Evolutionary conservation across 2,797 vertebrate genomes (phyloP), one percentile per base, ranked within the genome.

Genomic region (Fringilla coelebs): DNA sequence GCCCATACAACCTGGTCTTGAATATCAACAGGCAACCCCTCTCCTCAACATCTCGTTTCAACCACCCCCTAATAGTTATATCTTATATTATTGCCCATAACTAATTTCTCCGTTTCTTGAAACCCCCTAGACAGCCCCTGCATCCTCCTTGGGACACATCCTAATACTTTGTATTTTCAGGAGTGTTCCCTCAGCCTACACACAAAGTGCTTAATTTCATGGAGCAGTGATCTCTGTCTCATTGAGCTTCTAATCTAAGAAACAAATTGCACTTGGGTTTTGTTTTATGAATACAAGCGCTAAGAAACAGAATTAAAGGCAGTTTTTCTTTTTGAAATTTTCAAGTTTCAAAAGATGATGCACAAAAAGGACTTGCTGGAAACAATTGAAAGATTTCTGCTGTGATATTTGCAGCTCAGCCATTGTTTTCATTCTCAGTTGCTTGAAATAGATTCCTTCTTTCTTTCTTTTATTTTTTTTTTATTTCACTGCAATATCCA

Each of bases 191-290:
- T 54, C 38, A 84, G 62, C 73, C 70, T 65, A 20, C 49, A 78
- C 40, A 40, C 41, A 61, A 38, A 0, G 1, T 57, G 65, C 41
- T 80, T 91, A 85, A 96, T 96, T 96, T 96, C 93, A 94, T 93
- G 85, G 88, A 93, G 89, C 94, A 88, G 58, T 86, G 96, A 94
- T 94, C 79, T 43, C 73, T 60, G 54, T 90, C 88, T 85, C 76
- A 81, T 17, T 70, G 82, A 91, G 76, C 75, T 83, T 78, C 89
- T 32, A 81, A 95, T 94, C 83, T 78, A 52, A 90, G 81, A 78
- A 91, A 54, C 51, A 88, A 84, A 96, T 88, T 60, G 28, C 62
- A 60, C 66, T 84, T 58, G 46, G 40, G 82, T 62, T 89, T 90
- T 40, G 2, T 92, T 90, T 92, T 85, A 89, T 51, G 25, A 58